Evolutionary conservation across 2,888 invertebrate species (phyloP).

Genomic region (Eurytoma adleriae): DNA sequence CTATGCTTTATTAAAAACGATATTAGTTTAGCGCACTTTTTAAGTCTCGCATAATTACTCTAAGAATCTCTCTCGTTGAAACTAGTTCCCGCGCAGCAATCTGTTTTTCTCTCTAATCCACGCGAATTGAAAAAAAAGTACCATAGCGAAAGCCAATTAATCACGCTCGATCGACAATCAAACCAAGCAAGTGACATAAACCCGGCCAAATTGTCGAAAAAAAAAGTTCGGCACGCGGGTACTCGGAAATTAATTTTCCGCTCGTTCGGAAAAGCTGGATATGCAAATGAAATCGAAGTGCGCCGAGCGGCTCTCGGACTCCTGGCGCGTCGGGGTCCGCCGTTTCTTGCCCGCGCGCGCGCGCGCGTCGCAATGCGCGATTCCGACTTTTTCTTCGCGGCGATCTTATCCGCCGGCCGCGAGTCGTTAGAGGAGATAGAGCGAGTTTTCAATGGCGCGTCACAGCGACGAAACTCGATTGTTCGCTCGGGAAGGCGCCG

Average conservation of each 20-base stretch:
- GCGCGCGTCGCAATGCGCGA: neutral
- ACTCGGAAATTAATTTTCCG: slow-evolving; percentile 25
- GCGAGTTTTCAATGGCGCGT: slow-evolving; percentile 33
- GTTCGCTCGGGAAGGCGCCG: slow-evolving; percentile 64
- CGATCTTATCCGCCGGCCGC: slow-evolving; percentile 4
- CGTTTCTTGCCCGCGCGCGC: neutral
- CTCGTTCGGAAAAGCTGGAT: slow-evolving; percentile 30
- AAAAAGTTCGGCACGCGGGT: neutral
- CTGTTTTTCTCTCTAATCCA: no score
- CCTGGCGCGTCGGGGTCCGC: neutral
- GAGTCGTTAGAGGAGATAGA: neutral
- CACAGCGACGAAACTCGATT: slow-evolving; percentile 58
- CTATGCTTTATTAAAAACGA: no score
- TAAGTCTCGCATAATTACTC: no score
- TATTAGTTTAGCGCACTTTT: no score
- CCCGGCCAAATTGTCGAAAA: neutral
- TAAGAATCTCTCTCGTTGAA: no score
- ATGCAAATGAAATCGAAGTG: slow-evolving; percentile 14
- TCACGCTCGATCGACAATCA: neutral
- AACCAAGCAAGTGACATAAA: neutral
- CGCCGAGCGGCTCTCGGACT: slow-evolving; percentile 9
- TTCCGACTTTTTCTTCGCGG: neutral
- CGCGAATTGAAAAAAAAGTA: neutral
- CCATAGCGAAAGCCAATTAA: neutral
- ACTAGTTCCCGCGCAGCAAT: no score